Base-by-base conservation (phyloP, 2,888 invertebrate species). In the Zonitis immaculata region DNA sequence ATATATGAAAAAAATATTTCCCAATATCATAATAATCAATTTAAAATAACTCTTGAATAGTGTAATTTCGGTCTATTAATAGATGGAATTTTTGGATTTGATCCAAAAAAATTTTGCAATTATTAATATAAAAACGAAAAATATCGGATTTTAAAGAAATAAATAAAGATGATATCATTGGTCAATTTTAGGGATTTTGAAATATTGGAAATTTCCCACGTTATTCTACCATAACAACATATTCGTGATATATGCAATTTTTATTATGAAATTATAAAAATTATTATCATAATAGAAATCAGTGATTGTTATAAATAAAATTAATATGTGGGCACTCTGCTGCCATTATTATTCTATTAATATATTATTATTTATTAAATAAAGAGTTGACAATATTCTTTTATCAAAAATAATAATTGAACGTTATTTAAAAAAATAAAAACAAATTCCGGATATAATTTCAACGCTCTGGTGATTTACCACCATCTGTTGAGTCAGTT, bases 341-440 rank as follows among this genome's bases (percentile, higher is more conserved):
- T 30, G 42, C 27, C 50, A 30, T 59, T 54, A 60, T 65, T 66
- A 64, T 64, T 60, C 65, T 60, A 66, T 67, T 67, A 61, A 35
- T 54, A 58, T 59, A 57, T 60, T 58, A 58, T 54, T 12, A 64
- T 62, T 56, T 52, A 54, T 53, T 63, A 61, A 62, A 64, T 27
- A 6, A 8, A 27, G 8, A 11, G 30, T 11, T 30, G 30, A n/a
- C 3, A n/a, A n/a, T n/a, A n/a, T 30, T 11, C n/a, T 30, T 11
- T 30, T 30, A 11, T 30, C 30, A n/a, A n/a, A n/a, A n/a, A n/a
- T n/a, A n/a, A n/a, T n/a, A n/a, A n/a, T n/a, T n/a, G n/a, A n/a
- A n/a, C n/a, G n/a, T n/a, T n/a, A n/a, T n/a, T n/a, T n/a, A n/a
- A n/a, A n/a, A n/a, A n/a, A n/a, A n/a, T n/a, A n/a, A n/a, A n/a